Evolutionary conservation across 2,888 invertebrate species (phyloP).

Genomic region (Orchesellides sinensis): DNA sequence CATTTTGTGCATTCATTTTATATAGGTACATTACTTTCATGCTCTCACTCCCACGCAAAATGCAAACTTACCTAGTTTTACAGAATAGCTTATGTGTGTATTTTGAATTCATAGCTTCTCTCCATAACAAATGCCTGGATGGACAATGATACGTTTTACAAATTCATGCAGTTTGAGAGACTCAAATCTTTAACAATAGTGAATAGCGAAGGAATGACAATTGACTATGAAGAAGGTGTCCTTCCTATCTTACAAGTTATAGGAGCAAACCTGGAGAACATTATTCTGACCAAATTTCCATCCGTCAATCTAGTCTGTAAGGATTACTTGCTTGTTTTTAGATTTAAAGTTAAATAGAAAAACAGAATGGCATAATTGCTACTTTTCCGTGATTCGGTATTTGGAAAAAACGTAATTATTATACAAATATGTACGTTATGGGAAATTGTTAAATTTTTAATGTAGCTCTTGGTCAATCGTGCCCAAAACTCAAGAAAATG

Average conservation of each 20-base stretch:
- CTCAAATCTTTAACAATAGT: conserved; percentile 68
- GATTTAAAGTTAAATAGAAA: no score
- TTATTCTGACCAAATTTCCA: conserved; percentile 76
- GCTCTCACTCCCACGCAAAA: no score
- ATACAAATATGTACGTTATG: no score
- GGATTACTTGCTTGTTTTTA: no score
- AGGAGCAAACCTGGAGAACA: conserved; percentile 75
- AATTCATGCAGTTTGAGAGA: conserved; percentile 74
- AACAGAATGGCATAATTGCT: no score
- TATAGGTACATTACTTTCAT: conserved; percentile 1
- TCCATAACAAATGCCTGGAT: conserved; percentile 75
- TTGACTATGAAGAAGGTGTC: conserved; percentile 76
- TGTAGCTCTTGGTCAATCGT: conserved; percentile 76
- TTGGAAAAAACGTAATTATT: no score
- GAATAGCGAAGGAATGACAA: conserved; percentile 75
- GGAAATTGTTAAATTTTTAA: not conserved
- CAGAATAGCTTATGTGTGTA: not conserved
- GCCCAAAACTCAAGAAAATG: conserved; percentile 76
- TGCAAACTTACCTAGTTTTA: no score
- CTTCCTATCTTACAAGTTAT: conserved; percentile 76
- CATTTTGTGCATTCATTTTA: not conserved
- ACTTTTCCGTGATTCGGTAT: no score
- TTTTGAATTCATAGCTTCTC: conserved; percentile 65
- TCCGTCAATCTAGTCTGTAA: conserved; percentile 75
- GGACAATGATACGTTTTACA: conserved; percentile 76